phyloP scores from a whole-genome alignment of 2,113 vertebrate genomes.

The Dolichallabes microphthalmus region DNA sequence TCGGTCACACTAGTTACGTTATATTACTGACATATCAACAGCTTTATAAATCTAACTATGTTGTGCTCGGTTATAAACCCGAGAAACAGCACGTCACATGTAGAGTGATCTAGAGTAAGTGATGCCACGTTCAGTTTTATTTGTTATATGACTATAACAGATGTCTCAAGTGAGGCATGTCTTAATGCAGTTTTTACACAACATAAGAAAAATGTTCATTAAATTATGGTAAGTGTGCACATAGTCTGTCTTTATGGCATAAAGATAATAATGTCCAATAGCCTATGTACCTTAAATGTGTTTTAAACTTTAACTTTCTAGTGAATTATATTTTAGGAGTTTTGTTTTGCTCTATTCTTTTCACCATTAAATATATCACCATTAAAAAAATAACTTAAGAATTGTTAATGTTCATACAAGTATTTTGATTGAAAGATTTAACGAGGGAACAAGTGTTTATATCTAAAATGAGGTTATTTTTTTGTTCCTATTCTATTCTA shows the following conservation, averaged over 20 bases:
- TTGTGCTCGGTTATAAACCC: no score
- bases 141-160: background rate
- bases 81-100: background rate
- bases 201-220: background rate
- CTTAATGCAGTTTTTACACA: background rate
- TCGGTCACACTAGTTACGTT: background rate
- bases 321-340: background rate
- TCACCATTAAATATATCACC: background rate
- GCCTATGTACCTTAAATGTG: background rate
- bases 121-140: background rate
- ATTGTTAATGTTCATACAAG: background rate
- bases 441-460: background rate
- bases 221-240: background rate
- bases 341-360: background rate
- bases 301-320: background rate
- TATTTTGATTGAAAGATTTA: background rate
- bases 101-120: background rate
- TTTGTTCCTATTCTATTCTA: background rate
- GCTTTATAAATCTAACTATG: background rate
- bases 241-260: background rate
- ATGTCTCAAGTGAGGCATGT: background rate
- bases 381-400: background rate
- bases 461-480: background rate
- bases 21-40: background rate
- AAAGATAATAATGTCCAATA: background rate